Base-by-base conservation (phyloP, 2,113 vertebrate species). In the Phocoena sinus region DNA sequence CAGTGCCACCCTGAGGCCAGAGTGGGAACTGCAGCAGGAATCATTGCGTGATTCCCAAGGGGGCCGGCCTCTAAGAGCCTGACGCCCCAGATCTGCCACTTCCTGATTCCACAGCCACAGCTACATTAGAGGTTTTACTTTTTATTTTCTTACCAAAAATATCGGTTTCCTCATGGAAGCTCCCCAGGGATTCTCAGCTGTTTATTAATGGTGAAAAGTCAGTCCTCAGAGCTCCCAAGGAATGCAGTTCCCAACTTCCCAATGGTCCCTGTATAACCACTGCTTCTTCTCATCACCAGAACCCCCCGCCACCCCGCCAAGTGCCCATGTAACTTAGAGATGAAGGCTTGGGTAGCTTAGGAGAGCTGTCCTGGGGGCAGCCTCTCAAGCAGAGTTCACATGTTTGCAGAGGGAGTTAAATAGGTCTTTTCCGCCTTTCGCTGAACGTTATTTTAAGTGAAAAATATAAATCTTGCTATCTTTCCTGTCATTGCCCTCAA, bases 1-100 rank as follows among this genome's bases (percentile, higher is more conserved):
- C 90, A 97, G 94, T 68, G 93, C 94, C 97, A 77, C 91, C 97
- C 11, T 41, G 93, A 71, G 97, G 94, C 65, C 56, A 91, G 0
- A 6, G 5, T 3, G 44, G 90, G 41, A 87, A 92, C 74, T 25
- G 62, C 84, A 80, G 18, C 50, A 84, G 60, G 31, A 23, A 8
- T 26, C 41, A 1, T 6, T 3, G 33, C 1, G 23, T 10, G 56
- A 60, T 20, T 21, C 38, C 68, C 65, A 31, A 62, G 33, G 41
- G 25, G 8, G 14, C 15, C 20, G 13, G 50, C 21, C 62, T 90
- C 68, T 68, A 18, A 31, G 38, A 17, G 56, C 23, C 26, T 4
- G 41, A 6, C 0, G 62, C 44, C 28, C 31, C 18, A 36, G 44
- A 23, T 36, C 21, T 3, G 15, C 9, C 44, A 50, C n/a, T 71